Percentiles rank a stretch among this genome's conserved stretches.
phyloP scores from a whole-genome alignment of 2,797 vertebrate genomes.

The Sparidentex hasta region DNA sequence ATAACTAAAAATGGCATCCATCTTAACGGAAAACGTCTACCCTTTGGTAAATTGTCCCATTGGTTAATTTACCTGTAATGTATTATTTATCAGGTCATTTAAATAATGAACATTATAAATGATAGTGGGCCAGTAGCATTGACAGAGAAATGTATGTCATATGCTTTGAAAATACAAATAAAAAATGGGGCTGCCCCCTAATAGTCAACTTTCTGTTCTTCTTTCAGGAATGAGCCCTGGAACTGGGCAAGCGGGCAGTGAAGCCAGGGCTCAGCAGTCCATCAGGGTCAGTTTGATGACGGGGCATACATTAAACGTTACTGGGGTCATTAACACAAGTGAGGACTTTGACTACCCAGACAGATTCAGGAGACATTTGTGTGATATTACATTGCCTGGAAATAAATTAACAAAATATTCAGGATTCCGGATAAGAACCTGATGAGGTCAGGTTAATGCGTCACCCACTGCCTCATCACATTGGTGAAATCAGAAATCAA shows the following conservation, averaged over 20 bases:
- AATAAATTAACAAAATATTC: too few species aligned
- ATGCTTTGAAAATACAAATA: neutral
- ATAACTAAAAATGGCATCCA: constrained; percentile 25
- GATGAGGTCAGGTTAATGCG: neutral
- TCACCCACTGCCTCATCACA: neutral
- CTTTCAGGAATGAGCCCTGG: too few species aligned
- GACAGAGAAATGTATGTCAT: neutral
- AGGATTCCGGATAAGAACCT: neutral
- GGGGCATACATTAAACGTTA: too few species aligned
- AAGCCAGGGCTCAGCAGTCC: too few species aligned
- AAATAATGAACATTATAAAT: neutral
- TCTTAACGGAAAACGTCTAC: constrained; percentile 52
- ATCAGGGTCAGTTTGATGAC: too few species aligned
- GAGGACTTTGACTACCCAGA: too few species aligned
- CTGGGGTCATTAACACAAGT: too few species aligned
- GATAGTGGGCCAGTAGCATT: neutral
- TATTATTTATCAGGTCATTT: neutral
- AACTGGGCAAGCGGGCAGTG: too few species aligned
- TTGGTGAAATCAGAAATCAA: neutral
- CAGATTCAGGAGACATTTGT: too few species aligned
- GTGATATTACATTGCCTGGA: too few species aligned
- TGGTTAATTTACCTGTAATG: constrained; percentile 33
- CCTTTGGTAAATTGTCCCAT: constrained; percentile 22
- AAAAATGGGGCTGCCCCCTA: too few species aligned
- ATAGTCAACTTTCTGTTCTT: too few species aligned